Evolutionary conservation across 30 jellyfish, hydroid and myxozoan species (phyloP).

Genomic region (Nemopilema nomurai): DNA sequence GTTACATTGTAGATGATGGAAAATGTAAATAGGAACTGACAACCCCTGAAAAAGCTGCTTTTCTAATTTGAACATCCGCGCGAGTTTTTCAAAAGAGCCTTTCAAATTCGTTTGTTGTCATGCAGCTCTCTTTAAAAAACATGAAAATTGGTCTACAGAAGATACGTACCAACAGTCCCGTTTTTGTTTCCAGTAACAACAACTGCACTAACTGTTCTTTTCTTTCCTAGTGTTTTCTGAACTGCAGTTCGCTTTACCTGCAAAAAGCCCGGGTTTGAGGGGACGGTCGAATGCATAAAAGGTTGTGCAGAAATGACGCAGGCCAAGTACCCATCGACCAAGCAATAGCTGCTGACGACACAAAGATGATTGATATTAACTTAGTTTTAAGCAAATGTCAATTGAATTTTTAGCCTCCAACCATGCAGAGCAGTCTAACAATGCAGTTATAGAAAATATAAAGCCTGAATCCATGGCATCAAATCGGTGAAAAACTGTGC

Average conservation of each 20-base stretch:
- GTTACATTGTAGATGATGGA: no score
- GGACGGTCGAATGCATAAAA: not conserved
- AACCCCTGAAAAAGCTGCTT: not conserved
- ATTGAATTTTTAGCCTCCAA: no score
- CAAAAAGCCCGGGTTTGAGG: not conserved
- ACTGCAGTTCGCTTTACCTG: conserved; percentile 89
- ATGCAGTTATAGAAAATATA: no score
- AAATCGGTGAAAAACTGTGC: not conserved
- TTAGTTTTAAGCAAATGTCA: no score
- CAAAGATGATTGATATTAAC: no score
- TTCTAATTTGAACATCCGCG: no score
- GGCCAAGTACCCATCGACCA: not conserved
- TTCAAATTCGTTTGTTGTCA: not conserved
- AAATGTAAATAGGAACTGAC: no score
- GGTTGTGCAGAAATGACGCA: not conserved
- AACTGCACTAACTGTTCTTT: conserved; percentile 86
- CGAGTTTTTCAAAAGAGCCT: not conserved
- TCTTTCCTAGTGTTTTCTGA: conserved; percentile 84
- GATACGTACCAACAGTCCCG: conserved; percentile 83
- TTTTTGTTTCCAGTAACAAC: conserved; percentile 90
- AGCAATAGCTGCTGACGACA: not conserved
- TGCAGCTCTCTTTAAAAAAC: no score
- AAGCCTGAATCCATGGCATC: not conserved
- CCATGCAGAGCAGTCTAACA: not conserved
- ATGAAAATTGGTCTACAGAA: not conserved